phyloP scores from a whole-genome alignment of 2,113 vertebrate species.

The Cinclus cinclus region DNA sequence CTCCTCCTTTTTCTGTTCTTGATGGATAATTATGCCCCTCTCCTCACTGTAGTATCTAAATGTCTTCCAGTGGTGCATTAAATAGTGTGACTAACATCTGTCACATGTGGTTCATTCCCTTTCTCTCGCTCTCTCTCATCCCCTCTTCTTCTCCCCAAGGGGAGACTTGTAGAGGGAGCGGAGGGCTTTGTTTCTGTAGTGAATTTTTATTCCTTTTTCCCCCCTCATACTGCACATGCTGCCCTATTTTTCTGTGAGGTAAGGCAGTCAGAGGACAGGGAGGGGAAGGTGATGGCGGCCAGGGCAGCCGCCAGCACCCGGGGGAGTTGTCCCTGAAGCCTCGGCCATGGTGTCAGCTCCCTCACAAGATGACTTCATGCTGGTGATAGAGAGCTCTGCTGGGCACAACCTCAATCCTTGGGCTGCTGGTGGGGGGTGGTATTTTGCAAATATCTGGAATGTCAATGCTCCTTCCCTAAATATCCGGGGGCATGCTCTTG shows the following conservation, averaged over 20 bases:
- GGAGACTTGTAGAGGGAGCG: neutral
- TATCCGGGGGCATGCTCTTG: neutral
- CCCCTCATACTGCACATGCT: neutral
- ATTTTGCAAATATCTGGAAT: constrained; percentile 33
- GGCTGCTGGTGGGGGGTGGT: neutral
- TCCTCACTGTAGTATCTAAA: constrained; percentile 20
- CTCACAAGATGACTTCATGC: constrained; percentile 62
- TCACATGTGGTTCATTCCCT: constrained; percentile 58
- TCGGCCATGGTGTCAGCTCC: constrained; percentile 6
- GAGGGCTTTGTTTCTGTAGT: constrained; percentile 39
- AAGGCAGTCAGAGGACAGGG: neutral
- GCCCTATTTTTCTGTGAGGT: constrained; percentile 50
- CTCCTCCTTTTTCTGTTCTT: constrained; percentile 1
- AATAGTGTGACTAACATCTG: constrained; percentile 66
- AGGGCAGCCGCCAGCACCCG: neutral
- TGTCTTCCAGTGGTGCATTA: constrained; percentile 67
- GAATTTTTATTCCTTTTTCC: neutral
- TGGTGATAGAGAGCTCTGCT: constrained; percentile 24
- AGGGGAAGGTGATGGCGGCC: constrained; percentile 6
- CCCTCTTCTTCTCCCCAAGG: constrained; percentile 49
- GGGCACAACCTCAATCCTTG: neutral
- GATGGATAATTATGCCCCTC: neutral
- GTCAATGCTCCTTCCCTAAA: neutral
- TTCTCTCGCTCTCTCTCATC: constrained; percentile 19
- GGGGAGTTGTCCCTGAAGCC: constrained; percentile 15